These are phyloP conservation scores for Andrena cerasifolii DNA, from an alignment of 1,140 invertebrate species.

Conservation along the genomic window DNA sequence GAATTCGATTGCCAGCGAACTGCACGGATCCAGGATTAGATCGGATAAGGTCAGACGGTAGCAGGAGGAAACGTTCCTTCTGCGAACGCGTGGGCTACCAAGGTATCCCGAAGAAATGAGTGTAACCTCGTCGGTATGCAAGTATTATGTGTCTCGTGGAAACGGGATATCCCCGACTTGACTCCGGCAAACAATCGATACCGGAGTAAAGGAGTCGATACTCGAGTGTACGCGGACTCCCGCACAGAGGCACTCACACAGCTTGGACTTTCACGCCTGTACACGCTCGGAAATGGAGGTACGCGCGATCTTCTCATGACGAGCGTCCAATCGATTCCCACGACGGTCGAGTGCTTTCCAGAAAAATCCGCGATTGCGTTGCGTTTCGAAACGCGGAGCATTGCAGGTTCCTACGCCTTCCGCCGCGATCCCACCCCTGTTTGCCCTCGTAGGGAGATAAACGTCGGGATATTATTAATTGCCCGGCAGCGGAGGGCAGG, in stretches of 20 bases:
- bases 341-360: slow-evolving; percentile 37
- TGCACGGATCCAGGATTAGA: too few species aligned
- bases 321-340: slow-evolving; percentile 69
- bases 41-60: background rate
- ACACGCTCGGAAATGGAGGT: slow-evolving; percentile 26
- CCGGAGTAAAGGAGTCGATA: slow-evolving; percentile 69
- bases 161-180: slow-evolving; percentile 78
- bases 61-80: slow-evolving; percentile 11
- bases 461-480: slow-evolving; percentile 38
- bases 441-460: background rate
- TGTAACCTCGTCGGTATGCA: slow-evolving; percentile 68
- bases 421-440: too few species aligned
- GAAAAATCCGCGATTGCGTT: too few species aligned
- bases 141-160: slow-evolving; percentile 77
- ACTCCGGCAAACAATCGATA: slow-evolving; percentile 79
- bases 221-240: slow-evolving; percentile 56
- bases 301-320: slow-evolving; percentile 60
- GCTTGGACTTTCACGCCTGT: background rate
- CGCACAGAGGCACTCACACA: slow-evolving; percentile 20
- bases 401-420: too few species aligned
- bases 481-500: background rate
- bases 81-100: slow-evolving; percentile 36
- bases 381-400: too few species aligned
- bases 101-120: slow-evolving; percentile 49
- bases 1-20: too few species aligned